phyloP scores from a whole-genome alignment of 2,797 vertebrate species.

The Scomberomorus guttatus region DNA sequence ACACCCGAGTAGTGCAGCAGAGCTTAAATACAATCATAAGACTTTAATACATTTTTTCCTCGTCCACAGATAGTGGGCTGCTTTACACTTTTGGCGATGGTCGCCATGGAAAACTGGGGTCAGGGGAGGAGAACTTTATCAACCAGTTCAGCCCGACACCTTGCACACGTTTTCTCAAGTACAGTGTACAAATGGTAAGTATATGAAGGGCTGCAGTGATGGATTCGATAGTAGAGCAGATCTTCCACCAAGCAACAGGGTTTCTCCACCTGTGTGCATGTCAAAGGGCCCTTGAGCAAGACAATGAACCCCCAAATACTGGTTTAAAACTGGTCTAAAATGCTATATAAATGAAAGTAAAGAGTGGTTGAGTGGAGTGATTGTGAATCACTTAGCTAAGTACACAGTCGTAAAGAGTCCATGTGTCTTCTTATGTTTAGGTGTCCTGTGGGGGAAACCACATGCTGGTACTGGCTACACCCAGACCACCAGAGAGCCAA shows the following conservation, averaged over 20 bases:
- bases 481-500: slow-evolving; percentile 75
- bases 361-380: background rate
- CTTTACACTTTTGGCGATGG: slow-evolving; percentile 94
- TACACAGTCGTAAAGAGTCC: background rate
- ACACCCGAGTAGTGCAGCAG: background rate
- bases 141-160: slow-evolving; percentile 91
- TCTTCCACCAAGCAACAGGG: background rate
- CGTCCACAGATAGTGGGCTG: slow-evolving; percentile 85
- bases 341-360: background rate
- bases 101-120: slow-evolving; percentile 91
- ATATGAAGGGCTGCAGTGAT: background rate
- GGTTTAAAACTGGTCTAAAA: background rate
- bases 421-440: slow-evolving; percentile 66
- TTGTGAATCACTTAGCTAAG: too few species aligned
- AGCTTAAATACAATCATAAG: background rate
- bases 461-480: slow-evolving; percentile 89
- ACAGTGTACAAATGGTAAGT: slow-evolving; percentile 87
- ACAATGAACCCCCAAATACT: background rate
- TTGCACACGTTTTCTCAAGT: slow-evolving; percentile 88
- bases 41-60: slow-evolving; percentile 4
- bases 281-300: background rate
- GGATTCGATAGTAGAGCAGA: background rate
- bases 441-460: slow-evolving; percentile 91
- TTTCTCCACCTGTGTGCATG: background rate
- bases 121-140: slow-evolving; percentile 90